Percentiles rank a stretch among this genome's conserved stretches.
These are phyloP conservation scores for Odontamblyopus lacepedii DNA, from an alignment of 2,797 vertebrate species.

Conservation along the genomic window DNA sequence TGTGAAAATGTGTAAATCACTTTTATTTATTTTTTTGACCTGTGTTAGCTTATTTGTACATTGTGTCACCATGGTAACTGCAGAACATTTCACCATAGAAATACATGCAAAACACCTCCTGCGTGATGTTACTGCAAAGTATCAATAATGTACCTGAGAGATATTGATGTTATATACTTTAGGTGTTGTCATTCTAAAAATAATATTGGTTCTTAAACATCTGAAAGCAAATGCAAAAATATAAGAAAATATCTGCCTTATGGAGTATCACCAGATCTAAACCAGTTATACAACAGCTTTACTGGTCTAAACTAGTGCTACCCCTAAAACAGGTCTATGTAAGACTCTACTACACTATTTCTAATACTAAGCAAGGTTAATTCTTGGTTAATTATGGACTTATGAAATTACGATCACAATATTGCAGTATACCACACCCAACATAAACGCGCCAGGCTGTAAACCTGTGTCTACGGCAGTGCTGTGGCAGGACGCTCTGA, in stretches of 20 bases:
- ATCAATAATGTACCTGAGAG: neutral
- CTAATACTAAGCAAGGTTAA: neutral
- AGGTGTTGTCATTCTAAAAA: neutral
- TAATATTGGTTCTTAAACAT: neutral
- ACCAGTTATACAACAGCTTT: neutral
- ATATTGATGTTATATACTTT: neutral
- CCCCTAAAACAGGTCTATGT: neutral
- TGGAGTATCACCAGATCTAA: neutral
- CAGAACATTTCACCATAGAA: too few relatives aligned
- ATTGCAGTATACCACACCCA: neutral
- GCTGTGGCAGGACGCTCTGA: slow-evolving; percentile 52
- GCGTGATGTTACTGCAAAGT: too few relatives aligned
- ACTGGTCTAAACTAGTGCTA: too few relatives aligned
- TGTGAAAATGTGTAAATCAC: too few relatives aligned
- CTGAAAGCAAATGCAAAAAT: too few relatives aligned
- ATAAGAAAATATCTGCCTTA: neutral
- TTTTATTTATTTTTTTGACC: too few relatives aligned
- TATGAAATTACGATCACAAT: neutral
- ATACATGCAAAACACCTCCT: too few relatives aligned
- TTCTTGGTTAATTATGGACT: neutral
- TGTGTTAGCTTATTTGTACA: too few relatives aligned
- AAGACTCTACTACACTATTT: neutral
- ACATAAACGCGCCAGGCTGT: neutral
- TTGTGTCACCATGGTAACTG: too few relatives aligned
- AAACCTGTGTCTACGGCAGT: slow-evolving; percentile 43